Evolutionary conservation across 2,888 invertebrate genomes (phyloP), one percentile per base, ranked within the genome.

Genomic region (Polyommatus icarus): DNA sequence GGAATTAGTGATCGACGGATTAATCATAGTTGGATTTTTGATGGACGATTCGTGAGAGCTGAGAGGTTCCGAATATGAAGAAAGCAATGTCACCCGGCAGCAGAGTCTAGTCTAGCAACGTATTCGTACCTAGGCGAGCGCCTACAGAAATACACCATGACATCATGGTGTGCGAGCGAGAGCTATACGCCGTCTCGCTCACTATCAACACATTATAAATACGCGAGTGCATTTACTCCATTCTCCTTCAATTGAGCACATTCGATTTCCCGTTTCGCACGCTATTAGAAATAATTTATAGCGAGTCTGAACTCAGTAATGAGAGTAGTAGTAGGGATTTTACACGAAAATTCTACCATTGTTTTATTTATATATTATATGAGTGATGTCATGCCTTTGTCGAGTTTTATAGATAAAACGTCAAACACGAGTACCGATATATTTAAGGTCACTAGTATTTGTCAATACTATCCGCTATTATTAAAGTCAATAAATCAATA

Each of bases 81-180:
- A 71, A 36, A 71, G 36, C 36, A 18, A 15, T 32, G 71, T 72
- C 59, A 46, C 40, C 40, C 46, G 29, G 18, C 5, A 29, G 75
- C 50, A 15, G 7, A 54, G 50, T 24, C 73, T 73, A 75, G 50
- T 54, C 75, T 67, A 67, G 32, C 29, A 15, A 67, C 67, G 67
- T 67, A 61, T 61, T 20, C 88, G 88, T 88, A 89, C 87, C 85
- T 88, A 89, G 85, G 85, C 88, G 84, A 87, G 86, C 88, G 88
- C 73, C 73, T 89, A 90, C 87, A 89, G 92, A 93, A 93, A 93
- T 94, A 94, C 85, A 90, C 90, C 92, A 93, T 94, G 93, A 94
- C 91, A 92, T 94, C 93, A 93, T 92, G 91, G 91, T 90, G 92
- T 87, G 89, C 85, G 90, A 92, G 82, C 78, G 90, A 89, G 90